Conservation (phyloP, 2,113 vertebrate genomes). For the Neogale vison region DNA sequence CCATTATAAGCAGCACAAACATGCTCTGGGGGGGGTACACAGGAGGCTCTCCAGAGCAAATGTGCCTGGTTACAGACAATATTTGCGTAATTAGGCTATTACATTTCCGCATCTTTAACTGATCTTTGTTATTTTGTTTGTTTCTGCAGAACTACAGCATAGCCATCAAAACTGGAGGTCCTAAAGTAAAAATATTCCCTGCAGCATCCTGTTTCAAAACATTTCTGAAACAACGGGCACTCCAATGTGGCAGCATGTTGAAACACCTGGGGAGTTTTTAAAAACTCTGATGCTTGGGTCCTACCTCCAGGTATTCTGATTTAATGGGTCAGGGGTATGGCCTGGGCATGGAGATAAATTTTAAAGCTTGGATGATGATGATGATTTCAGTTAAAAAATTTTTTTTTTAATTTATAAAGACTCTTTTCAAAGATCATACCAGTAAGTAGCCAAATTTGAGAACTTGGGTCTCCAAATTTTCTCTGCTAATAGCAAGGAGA, state of each 20-base stretch:
- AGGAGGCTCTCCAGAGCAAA: constrained; percentile 81
- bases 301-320: background rate
- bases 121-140: constrained; percentile 63
- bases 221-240: background rate
- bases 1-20: constrained; percentile 80
- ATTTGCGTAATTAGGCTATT: constrained; percentile 81
- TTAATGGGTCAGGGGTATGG: background rate
- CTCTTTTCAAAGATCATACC: background rate
- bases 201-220: background rate
- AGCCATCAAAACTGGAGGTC: background rate
- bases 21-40: constrained; percentile 82
- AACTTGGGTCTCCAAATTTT: background rate
- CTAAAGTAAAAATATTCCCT: background rate
- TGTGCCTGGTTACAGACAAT: constrained; percentile 79
- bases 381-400: background rate
- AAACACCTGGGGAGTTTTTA: background rate
- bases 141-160: constrained; percentile 50
- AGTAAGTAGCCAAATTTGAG: background rate
- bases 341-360: background rate
- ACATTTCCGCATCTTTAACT: constrained; percentile 79
- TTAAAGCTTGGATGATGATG: background rate
- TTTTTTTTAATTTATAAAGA: background rate
- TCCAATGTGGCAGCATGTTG: background rate
- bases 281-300: background rate
- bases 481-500: background rate